phyloP scores from a whole-genome alignment of 2,797 vertebrate genomes.

The Lepus oiostolus region DNA sequence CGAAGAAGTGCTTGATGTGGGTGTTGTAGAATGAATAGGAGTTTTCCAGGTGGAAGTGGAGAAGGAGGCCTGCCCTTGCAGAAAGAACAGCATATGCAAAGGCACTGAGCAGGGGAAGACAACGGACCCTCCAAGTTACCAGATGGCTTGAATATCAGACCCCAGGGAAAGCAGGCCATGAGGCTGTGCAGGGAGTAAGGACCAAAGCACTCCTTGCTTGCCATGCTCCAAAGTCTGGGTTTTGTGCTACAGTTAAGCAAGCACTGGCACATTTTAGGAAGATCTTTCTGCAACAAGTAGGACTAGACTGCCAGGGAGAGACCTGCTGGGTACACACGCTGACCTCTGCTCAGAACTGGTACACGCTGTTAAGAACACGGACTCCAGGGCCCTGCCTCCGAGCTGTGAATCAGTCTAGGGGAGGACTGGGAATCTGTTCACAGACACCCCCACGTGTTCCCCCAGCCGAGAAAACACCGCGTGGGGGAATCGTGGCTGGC shows the following conservation, averaged over 20 bases:
- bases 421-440: background rate
- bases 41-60: background rate
- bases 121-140: background rate
- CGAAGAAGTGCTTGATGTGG: background rate
- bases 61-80: background rate
- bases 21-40: background rate
- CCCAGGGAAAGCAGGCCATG: background rate
- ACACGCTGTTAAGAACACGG: background rate
- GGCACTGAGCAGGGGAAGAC: background rate
- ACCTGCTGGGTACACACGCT: background rate
- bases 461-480: background rate
- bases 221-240: background rate
- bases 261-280: background rate
- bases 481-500: background rate
- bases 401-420: background rate
- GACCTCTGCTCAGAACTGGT: background rate
- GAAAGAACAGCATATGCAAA: background rate
- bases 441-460: background rate
- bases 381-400: background rate
- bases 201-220: background rate
- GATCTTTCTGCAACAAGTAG: background rate
- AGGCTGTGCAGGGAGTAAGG: background rate
- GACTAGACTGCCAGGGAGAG: background rate
- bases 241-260: background rate
- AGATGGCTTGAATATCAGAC: background rate